These are phyloP conservation scores for Temnothorax rugatulus DNA, from an alignment of 2,888 invertebrate species.

Conservation along the genomic window DNA sequence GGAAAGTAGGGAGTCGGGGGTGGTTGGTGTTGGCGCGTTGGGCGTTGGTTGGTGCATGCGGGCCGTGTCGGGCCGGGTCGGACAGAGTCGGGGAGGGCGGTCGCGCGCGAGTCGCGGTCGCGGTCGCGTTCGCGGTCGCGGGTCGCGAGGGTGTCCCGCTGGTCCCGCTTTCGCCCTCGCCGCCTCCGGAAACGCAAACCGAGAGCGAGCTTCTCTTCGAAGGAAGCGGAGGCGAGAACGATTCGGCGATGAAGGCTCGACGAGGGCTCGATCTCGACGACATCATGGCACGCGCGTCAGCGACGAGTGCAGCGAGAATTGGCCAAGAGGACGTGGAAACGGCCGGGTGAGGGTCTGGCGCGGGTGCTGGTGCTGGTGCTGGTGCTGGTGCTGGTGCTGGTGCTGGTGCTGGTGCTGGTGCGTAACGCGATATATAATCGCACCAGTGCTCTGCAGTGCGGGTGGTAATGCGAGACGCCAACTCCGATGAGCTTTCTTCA, in stretches of 20 bases:
- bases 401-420: not conserved
- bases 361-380: not conserved
- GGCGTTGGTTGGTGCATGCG: too few species aligned
- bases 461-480: not conserved
- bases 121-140: too few species aligned
- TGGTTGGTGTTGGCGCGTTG: slow-evolving; percentile 1
- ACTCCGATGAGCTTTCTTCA: not conserved
- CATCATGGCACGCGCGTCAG: not conserved
- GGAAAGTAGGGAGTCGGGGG: slow-evolving; percentile 39
- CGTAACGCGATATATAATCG: not conserved
- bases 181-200: not conserved
- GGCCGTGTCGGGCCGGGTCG: too few species aligned
- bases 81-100: not conserved
- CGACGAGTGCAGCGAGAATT: not conserved
- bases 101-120: not conserved
- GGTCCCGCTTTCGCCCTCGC: slow-evolving; percentile 15
- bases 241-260: slow-evolving; percentile 5
- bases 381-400: not conserved
- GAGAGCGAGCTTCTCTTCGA: not conserved
- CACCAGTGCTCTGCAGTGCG: not conserved
- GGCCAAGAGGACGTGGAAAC: not conserved
- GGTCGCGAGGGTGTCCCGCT: slow-evolving; percentile 19
- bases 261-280: not conserved
- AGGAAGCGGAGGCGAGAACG: not conserved
- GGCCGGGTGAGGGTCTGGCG: not conserved